Evolutionary conservation across 1,140 invertebrate species (phyloP), one percentile per base, ranked within the genome.

Genomic region (Hycleus cichorii): DNA sequence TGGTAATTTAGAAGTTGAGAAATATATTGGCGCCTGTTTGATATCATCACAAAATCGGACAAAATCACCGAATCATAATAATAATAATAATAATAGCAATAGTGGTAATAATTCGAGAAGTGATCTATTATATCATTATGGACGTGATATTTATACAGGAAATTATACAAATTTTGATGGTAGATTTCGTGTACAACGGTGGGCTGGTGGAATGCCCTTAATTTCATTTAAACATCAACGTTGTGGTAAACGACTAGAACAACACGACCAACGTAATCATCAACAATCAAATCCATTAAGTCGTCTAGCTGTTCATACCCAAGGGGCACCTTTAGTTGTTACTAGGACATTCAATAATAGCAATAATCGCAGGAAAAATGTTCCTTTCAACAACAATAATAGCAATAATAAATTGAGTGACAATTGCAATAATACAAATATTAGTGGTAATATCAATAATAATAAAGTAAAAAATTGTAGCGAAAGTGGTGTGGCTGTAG

Each of bases 291-390:
- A 75, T 64, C 81, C 81, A 6, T 73, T 86, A 39, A 77, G 81
- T 0, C 75, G 85, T 63, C 72, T 89, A 51, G 88, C 87, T 2
- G 84, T 86, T 62, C 88, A 89, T 69, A 85, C 87, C 25, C 86
- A 88, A 66, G 88, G 88, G 12, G 85, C 84, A 40, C 88, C 88
- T 5, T 74, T 91, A 39, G 87, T 90, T 59, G 76, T 89, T 18
- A 75, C 83, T 53, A 81, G 82, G 39, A 77, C 43, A 11, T 66
- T 71, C 74, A 63, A 68, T 45, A 60, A 66, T 40, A 63, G 72
- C 38, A 67, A 65, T 59, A 71, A 69, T 52, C 64, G 66, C 39
- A 63, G 67, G 53, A 69, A 65, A 54, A 65, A 64, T 45, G 57
- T 48, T 26, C 46, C 43, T 57, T 62, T 54, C 12, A 32, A 44